Evolutionary conservation across 2,888 invertebrate genomes (phyloP).

Genomic region (Idaea aversata): DNA sequence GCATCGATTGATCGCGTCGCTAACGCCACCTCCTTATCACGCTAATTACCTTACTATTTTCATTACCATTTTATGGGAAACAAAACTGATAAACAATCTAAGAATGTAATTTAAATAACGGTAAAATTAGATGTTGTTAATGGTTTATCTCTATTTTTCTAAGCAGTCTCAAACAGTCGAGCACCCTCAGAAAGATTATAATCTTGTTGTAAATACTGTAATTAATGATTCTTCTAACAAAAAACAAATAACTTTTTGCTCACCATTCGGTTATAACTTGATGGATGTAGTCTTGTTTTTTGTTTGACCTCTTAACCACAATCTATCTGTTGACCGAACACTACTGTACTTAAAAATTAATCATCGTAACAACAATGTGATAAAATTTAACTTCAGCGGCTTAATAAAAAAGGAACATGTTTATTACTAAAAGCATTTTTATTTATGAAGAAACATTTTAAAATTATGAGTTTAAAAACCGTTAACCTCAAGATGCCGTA

Average conservation of each 20-base stretch:
- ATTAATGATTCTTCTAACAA: neutral
- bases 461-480: slow-evolving; percentile 28
- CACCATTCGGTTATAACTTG: neutral
- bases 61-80: slow-evolving; percentile 38
- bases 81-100: slow-evolving; percentile 22
- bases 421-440: slow-evolving; percentile 5
- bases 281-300: neutral
- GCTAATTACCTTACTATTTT: slow-evolving; percentile 46
- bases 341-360: neutral
- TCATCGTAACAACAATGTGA: neutral
- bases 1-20: slow-evolving; percentile 65
- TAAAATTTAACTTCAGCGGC: neutral
- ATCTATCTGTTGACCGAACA: neutral
- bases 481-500: slow-evolving; percentile 36
- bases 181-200: neutral
- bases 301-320: neutral
- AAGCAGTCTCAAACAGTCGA: neutral
- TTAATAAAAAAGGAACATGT: slow-evolving; percentile 2
- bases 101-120: slow-evolving; percentile 1
- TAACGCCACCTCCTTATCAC: slow-evolving; percentile 59
- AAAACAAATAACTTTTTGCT: neutral
- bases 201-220: slow-evolving; percentile 1
- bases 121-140: neutral
- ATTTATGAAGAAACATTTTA: slow-evolving; percentile 21
- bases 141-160: neutral